These are phyloP conservation scores for Phymorhynchus buccinoides DNA, from an alignment of 1,140 invertebrate species.

Conservation along the genomic window DNA sequence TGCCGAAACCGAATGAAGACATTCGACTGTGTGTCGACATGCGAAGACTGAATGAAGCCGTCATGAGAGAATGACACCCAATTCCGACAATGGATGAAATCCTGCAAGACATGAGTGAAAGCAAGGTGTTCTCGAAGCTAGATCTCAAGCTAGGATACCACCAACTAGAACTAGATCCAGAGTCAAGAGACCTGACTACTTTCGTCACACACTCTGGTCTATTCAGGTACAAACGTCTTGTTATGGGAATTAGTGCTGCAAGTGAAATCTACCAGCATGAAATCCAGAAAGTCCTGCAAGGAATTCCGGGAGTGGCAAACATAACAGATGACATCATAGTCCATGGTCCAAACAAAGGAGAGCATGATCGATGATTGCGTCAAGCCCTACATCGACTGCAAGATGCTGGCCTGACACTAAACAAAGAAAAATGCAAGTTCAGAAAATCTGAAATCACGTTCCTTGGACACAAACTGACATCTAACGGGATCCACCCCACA, in stretches of 20 bases:
- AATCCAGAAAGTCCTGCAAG: constrained; percentile 45
- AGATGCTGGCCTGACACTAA: constrained; percentile 46
- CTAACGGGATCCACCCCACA: constrained; percentile 3
- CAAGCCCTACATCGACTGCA: constrained; percentile 44
- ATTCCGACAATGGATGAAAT: constrained; percentile 61
- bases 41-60: constrained; percentile 58
- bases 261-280: constrained; percentile 56
- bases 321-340: constrained; percentile 60
- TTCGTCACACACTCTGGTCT: constrained; percentile 53
- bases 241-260: constrained; percentile 51
- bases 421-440: no score
- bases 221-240: constrained; percentile 49
- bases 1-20: constrained; percentile 55
- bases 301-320: constrained; percentile 52
- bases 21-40: constrained; percentile 66
- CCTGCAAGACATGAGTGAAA: constrained; percentile 47
- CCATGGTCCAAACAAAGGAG: constrained; percentile 44
- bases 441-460: constrained; percentile 50
- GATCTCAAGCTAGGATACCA: constrained; percentile 58
- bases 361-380: constrained; percentile 54
- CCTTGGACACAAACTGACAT: constrained; percentile 47
- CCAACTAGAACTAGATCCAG: constrained; percentile 54
- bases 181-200: constrained; percentile 56
- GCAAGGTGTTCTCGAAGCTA: constrained; percentile 59
- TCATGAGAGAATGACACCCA: constrained; percentile 58